Evolutionary conservation across 2,888 invertebrate genomes (phyloP), one percentile per base, ranked within the genome.

Genomic region (Meghimatium bilineatum): DNA sequence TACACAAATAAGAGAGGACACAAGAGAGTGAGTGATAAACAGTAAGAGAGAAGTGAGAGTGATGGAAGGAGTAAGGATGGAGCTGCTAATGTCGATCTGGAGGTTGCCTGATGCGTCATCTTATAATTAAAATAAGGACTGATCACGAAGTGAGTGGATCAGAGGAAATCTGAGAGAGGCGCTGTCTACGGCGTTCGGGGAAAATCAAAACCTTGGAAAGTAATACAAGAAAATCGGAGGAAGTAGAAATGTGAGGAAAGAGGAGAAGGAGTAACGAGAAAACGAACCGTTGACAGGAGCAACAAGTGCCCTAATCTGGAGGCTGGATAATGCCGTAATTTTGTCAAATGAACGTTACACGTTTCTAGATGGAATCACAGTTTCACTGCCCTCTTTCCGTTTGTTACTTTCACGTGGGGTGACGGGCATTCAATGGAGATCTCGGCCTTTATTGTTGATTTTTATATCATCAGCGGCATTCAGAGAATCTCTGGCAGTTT

Each of bases 271-370:
- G 44, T 1, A 63, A 44, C 0, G 26, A 29, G 32, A 44, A 29
- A 38, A 14, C n/a, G 38, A 63, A 38, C 63, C n/a, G 36, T n/a
- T 63, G 60, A 77, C 36, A 77, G 49, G 38, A 29, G 79, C 79
- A 79, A 79, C 79, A 79, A 79, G 79, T 49, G 34, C 49, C 79
- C 79, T 67, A 79, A 79, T 67, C 79, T 79, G 10, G 38, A n/a
- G 67, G 29, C 67, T 79, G 49, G 79, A 66, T 79, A 79, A 79
- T 44, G 67, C 66, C 49, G 79, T 79, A 79, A 79, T 79, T 79
- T 63, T 49, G 49, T 79, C 17, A 49, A 67, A 79, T 79, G 79
- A 79, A 79, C 66, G 79, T 63, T 79, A 67, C 63, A 66, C 79
- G 38, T 29, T 32, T n/a, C 32, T 2, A 49, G 67, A 79, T 79